phyloP scores from a whole-genome alignment of 2,888 invertebrate genomes.

The Lydus trimaculatus region DNA sequence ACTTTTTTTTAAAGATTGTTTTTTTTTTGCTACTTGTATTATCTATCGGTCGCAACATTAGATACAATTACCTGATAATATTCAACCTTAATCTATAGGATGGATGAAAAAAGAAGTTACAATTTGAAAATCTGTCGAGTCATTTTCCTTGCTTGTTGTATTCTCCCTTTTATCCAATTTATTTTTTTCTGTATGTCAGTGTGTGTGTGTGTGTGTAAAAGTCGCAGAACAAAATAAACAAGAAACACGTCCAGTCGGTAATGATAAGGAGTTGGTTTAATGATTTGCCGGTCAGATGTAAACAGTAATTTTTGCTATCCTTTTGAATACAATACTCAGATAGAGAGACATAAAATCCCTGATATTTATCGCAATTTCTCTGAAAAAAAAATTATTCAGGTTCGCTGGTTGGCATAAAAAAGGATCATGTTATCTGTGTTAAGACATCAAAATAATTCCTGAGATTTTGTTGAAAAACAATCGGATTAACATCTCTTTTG shows the following conservation, averaged over 20 bases:
- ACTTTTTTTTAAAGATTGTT: background rate
- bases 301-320: background rate
- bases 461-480: background rate
- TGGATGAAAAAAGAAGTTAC: background rate
- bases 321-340: background rate
- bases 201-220: background rate
- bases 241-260: background rate
- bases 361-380: constrained; percentile 5
- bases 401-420: background rate
- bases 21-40: no score
- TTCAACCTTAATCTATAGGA: background rate
- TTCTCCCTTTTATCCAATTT: background rate
- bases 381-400: background rate
- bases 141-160: background rate
- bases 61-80: background rate
- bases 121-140: background rate
- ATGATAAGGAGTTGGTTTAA: constrained; percentile 1
- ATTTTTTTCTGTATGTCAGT: background rate
- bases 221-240: background rate
- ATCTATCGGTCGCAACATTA: background rate
- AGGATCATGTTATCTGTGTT: background rate
- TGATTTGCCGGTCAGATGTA: background rate
- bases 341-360: background rate
- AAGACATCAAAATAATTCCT: background rate
- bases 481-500: background rate